Base-by-base conservation (phyloP, 2,113 vertebrate genomes). In the Xerus inauris region DNA sequence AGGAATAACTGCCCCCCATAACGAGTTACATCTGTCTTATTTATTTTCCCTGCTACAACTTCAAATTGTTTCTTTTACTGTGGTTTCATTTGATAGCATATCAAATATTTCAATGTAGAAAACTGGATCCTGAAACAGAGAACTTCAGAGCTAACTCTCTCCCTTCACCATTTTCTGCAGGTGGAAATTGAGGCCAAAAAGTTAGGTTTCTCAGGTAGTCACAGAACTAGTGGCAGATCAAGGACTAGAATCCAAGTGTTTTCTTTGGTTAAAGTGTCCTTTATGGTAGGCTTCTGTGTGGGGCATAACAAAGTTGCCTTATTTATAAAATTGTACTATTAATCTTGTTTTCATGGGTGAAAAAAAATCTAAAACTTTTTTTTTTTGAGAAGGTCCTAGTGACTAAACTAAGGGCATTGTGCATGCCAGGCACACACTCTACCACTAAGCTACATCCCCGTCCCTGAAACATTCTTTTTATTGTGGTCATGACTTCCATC, bases 71-170 rank as follows among this genome's bases (percentile, higher is more conserved):
- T 64, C 11, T n/a, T 85, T 19, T 42, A 16, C 64, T 91, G 14
- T 51, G 20, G 72, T 76, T 92, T 96, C n/a, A 57, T 97, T 90
- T 77, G 24, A n/a, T 77, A 62, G 32, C 49, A 86, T 86, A 62
- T 8, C 81, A 87, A 65, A 35, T 71, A 59, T 69, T 95, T 95
- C 87, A 38, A 35, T 77, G 73, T 0, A 76, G 82, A 62, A 79
- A 65, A 82, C 10, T 90, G 77, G 13, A 79, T 80, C 90, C 90
- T 84, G 40, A 83, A 62, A 51, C 69, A 0, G 42, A 89, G 42
- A 89, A 59, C 16, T 22, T 69, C 64, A 65, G 26, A 24, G 38
- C 47, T 57, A 0, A 38, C 28, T 54, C 7, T 51, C 4, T 64
- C 7, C 8, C 30, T 75, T 24, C 38, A 45, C 35, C 42, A 35